Base-by-base conservation (phyloP, 2,797 vertebrate genomes). In the Pterois miles region DNA sequence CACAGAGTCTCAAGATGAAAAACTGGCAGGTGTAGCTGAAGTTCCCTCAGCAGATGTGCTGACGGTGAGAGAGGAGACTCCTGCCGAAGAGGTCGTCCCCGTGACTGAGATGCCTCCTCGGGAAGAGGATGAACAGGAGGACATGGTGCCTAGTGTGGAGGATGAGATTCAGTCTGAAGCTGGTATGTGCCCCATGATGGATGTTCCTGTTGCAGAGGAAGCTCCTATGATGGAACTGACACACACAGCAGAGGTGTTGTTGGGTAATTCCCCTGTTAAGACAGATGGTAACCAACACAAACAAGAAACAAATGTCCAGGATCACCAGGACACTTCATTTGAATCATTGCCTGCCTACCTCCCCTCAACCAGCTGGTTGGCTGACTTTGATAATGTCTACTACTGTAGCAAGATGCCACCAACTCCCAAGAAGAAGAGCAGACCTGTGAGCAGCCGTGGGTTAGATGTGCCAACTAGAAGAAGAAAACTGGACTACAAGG, bases 301-400 rank as follows among this genome's bases (percentile, higher is more conserved):
- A 67, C 25, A 8, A 4, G 73, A 74, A 20, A 57, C 23, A 0
- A 68, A 68, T 12, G 38, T 87, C 43, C 80, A 80, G 29, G 76
- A 89, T 16, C 79, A 81, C 3, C 90, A 89, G 43, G 93, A 94
- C 58, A 91, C 90, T 0, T 93, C 92, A 0, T 92, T 93, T 0
- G 94, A 95, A 16, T 94, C 93, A 0, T 23, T 93, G 25, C 93
- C 94, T 2, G 88, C 93, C 0, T 95, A 94, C 69, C 88, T 94
- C 1, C 94, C 95, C 0, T 94, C 95, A 0, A 74, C 86, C 25
- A 94, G 86, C 82, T 94, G 92, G 93, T 63, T 95, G 0, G 80
- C 91, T 9, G 94, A 95, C 71, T 92, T 94, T 36, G 92, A 93
- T 12, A 89, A 86, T 1, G 36, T 86, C 13, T 82, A 89, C 84